Conservation (phyloP, 2,888 invertebrate species). For the Agonopterix alstromeriana region DNA sequence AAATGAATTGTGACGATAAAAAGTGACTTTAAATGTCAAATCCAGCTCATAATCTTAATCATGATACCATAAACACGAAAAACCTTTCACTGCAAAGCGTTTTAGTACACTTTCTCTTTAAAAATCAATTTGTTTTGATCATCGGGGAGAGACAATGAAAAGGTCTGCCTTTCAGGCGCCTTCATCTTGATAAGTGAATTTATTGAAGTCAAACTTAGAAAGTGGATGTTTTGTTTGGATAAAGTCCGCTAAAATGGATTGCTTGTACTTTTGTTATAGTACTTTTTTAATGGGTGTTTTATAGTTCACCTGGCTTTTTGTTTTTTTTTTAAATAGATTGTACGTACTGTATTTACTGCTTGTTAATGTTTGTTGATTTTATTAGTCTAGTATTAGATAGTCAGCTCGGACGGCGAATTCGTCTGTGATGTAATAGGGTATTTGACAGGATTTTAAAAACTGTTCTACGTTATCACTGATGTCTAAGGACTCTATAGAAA, state of each 20-base stretch:
- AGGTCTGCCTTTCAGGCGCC: constrained; percentile 14
- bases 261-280: constrained; percentile 15
- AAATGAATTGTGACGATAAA: too few species aligned
- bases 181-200: constrained; percentile 50
- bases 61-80: constrained; percentile 6
- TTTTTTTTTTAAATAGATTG: too few species aligned
- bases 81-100: constrained; percentile 32
- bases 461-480: too few species aligned
- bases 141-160: constrained; percentile 37
- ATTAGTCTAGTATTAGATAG: too few species aligned
- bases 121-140: constrained; percentile 50
- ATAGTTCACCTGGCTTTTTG: too few species aligned
- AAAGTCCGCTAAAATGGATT: constrained; percentile 30
- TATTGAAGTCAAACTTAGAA: constrained; percentile 38
- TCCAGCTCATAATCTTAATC: constrained; percentile 12
- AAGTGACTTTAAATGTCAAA: constrained; percentile 5
- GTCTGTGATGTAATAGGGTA: too few species aligned
- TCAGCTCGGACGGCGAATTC: too few species aligned
- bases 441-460: too few species aligned
- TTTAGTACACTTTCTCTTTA: constrained; percentile 48
- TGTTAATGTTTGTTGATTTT: too few species aligned
- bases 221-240: constrained; percentile 46
- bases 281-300: neutral
- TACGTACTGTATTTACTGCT: too few species aligned
- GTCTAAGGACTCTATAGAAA: too few species aligned